Percentiles rank a stretch among this genome's conserved stretches.
These are phyloP conservation scores for Ancistrus triradiatus DNA, from an alignment of 2,113 vertebrate species.

Conservation along the genomic window DNA sequence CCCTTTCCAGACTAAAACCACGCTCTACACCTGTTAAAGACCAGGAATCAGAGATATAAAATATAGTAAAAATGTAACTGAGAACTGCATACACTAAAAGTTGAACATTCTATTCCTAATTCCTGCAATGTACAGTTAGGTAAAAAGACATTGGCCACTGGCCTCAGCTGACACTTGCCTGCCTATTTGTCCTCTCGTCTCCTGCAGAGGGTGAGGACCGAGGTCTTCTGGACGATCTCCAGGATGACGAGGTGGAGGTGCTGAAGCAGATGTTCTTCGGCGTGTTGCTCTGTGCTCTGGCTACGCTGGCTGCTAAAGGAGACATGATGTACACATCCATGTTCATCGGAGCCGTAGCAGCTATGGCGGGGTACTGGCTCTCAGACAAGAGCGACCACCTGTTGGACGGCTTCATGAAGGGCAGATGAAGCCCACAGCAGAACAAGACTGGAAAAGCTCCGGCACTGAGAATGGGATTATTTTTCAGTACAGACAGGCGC, in stretches of 20 bases:
- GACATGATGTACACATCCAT: constrained; percentile 94
- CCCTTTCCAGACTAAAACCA: too few species aligned
- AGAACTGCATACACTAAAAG: too few species aligned
- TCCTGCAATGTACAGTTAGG: too few species aligned
- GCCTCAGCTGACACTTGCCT: too few species aligned
- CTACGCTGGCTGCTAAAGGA: constrained; percentile 88
- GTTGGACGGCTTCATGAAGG: constrained; percentile 79
- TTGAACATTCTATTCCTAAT: too few species aligned
- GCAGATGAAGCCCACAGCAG: constrained; percentile 45
- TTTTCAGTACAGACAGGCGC: too few species aligned
- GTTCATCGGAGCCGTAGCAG: constrained; percentile 87
- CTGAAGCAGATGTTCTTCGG: constrained; percentile 97
- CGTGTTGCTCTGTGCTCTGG: constrained; percentile 86
- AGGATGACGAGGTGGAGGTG: constrained; percentile 89
- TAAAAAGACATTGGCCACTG: too few species aligned
- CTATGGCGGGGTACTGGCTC: constrained; percentile 92
- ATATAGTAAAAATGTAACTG: too few species aligned
- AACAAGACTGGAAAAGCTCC: neutral
- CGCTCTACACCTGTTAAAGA: too few species aligned
- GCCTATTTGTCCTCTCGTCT: neutral
- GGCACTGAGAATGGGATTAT: too few species aligned
- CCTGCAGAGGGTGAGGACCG: constrained; percentile 69
- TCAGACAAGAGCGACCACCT: constrained; percentile 83
- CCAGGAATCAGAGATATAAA: too few species aligned
- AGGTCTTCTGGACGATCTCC: constrained; percentile 88